Evolutionary conservation across 92 coral and sea anemone species (phyloP).

Genomic region (Epizoanthus ramosus): DNA sequence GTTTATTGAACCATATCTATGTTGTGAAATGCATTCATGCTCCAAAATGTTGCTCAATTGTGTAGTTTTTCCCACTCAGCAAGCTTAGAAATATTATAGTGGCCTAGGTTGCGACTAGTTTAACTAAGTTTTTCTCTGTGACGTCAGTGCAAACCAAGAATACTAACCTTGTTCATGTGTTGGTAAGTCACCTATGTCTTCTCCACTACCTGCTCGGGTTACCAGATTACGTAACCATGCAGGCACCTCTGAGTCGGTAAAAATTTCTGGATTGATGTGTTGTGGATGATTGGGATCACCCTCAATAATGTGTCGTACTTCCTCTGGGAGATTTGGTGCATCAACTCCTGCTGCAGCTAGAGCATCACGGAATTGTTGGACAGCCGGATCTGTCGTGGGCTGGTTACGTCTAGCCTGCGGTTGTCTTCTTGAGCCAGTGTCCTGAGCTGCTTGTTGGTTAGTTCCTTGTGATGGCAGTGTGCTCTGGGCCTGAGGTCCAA

Average conservation of each 20-base stretch:
- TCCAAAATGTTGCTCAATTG: too few relatives aligned
- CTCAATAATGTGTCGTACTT: constrained; percentile 1
- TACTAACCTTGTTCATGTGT: constrained; percentile 21
- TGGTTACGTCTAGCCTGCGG: constrained; percentile 8
- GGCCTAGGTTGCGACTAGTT: too few relatives aligned
- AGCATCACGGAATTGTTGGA: constrained; percentile 21
- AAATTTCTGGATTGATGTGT: constrained; percentile 4
- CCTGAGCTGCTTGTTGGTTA: constrained; percentile 36
- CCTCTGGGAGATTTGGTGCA: background rate
- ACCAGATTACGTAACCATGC: constrained; percentile 11
- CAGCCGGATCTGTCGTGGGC: constrained; percentile 24
- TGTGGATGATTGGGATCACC: constrained; percentile 24
- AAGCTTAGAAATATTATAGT: too few relatives aligned
- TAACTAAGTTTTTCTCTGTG: too few relatives aligned
- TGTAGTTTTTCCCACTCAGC: too few relatives aligned
- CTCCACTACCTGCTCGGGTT: background rate
- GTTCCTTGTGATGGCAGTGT: constrained; percentile 37
- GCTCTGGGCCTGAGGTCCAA: constrained; percentile 83
- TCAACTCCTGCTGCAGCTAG: constrained; percentile 22
- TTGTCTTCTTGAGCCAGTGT: constrained; percentile 5
- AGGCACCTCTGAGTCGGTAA: constrained; percentile 18
- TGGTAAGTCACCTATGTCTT: constrained; percentile 4
- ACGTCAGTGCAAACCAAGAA: background rate
- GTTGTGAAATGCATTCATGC: too few relatives aligned
- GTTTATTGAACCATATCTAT: too few relatives aligned